Conservation (phyloP, 2,888 invertebrate genomes). For the Ophion costatus region DNA sequence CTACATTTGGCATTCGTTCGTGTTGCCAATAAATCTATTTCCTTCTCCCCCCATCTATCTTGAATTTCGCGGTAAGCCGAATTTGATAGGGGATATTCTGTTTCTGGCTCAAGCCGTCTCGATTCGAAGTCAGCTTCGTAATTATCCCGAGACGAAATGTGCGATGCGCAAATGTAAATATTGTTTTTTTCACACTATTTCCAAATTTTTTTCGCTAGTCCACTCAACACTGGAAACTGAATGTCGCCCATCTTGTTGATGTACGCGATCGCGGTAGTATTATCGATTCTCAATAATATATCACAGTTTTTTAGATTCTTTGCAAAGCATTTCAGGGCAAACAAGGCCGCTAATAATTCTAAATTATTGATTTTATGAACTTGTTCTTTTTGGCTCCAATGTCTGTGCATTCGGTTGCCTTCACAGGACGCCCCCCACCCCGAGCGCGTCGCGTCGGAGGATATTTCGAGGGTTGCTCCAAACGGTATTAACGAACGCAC, state of each 20-base stretch:
- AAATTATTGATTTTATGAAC: conserved; percentile 41
- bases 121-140: conserved; percentile 40
- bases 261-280: conserved; percentile 36
- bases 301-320: conserved; percentile 29
- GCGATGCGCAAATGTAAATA: conserved; percentile 32
- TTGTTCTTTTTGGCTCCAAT: conserved; percentile 34
- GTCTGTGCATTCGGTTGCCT: conserved; percentile 36
- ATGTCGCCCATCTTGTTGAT: conserved; percentile 32
- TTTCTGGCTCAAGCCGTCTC: conserved; percentile 32
- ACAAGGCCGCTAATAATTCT: conserved; percentile 47
- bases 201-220: neutral
- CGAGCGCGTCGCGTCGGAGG: conserved; percentile 50
- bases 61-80: conserved; percentile 59
- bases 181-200: conserved; percentile 18
- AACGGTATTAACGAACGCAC: conserved; percentile 31
- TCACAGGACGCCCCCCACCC: conserved; percentile 50
- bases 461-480: conserved; percentile 43
- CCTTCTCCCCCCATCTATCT: conserved; percentile 54
- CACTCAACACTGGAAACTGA: conserved; percentile 19
- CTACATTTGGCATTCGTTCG: conserved; percentile 65
- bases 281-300: conserved; percentile 11
- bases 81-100: conserved; percentile 38
- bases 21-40: conserved; percentile 63
- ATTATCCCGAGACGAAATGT: conserved; percentile 32
- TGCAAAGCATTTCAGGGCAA: conserved; percentile 49